Evolutionary conservation across 2,888 invertebrate genomes (phyloP).

Genomic region (Eumerus sabulonum): DNA sequence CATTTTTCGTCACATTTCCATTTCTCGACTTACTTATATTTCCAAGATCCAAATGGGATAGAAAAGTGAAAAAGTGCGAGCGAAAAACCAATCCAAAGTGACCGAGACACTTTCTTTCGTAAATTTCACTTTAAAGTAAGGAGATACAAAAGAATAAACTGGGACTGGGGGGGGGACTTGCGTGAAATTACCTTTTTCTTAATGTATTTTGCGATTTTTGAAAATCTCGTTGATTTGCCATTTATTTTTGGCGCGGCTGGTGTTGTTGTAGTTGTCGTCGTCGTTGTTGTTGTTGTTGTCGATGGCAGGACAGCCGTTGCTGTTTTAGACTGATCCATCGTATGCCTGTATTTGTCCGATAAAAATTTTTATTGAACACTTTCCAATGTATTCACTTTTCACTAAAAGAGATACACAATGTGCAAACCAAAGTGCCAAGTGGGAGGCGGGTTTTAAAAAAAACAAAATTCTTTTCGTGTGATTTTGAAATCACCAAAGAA

Average conservation of each 20-base stretch:
- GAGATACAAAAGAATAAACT: neutral
- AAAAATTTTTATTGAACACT: conserved; percentile 12
- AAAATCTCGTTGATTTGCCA: conserved; percentile 76
- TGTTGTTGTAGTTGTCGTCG: conserved; percentile 26
- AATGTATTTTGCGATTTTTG: conserved; percentile 78
- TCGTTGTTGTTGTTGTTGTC: conserved; percentile 10
- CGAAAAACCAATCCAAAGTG: too few relatives aligned
- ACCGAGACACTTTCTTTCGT: conserved; percentile 12
- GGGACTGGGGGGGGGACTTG: too few relatives aligned
- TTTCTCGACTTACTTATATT: conserved; percentile 27
- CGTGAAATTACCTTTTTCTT: conserved; percentile 78
- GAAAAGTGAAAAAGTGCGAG: conserved; percentile 5
- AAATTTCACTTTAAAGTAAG: conserved; percentile 39
- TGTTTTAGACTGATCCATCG: conserved; percentile 56
- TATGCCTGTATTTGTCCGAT: neutral
- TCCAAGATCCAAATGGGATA: conserved; percentile 1
- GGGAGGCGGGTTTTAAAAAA: too few relatives aligned
- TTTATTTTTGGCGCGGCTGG: conserved; percentile 72
- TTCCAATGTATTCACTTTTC: conserved; percentile 18
- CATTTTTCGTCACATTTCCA: neutral
- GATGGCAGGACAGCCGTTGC: too few relatives aligned
- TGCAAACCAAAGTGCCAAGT: too few relatives aligned
- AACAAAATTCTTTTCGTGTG: too few relatives aligned
- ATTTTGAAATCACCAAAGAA: too few relatives aligned
- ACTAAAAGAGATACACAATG: neutral